Percentiles rank a stretch among this genome's conserved stretches.
These are phyloP conservation scores for Drosophila borealis DNA, from an alignment of 2,888 invertebrate genomes.

Conservation along the genomic window DNA sequence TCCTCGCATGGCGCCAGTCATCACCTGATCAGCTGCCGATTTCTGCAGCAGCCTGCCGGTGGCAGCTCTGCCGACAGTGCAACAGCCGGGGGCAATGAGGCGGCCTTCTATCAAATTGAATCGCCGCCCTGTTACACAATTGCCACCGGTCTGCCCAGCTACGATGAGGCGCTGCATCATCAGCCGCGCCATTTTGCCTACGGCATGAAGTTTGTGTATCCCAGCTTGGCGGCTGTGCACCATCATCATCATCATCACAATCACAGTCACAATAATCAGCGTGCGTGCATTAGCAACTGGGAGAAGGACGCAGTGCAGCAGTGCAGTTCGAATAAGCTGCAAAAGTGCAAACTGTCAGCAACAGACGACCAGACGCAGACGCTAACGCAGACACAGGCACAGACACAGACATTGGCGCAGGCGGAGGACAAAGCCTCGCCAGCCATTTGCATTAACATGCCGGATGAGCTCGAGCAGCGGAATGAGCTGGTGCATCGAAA, in stretches of 20 bases:
- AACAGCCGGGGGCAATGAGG: slow-evolving; percentile 58
- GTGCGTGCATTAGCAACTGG: slow-evolving; percentile 71
- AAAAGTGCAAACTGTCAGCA: slow-evolving; percentile 78
- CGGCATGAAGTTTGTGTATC: slow-evolving; percentile 84
- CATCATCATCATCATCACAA: slow-evolving; percentile 70
- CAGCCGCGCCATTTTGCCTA: slow-evolving; percentile 83
- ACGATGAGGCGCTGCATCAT: slow-evolving; percentile 88
- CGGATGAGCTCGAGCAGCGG: slow-evolving; percentile 52
- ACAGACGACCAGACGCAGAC: slow-evolving; percentile 48
- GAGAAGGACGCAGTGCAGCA: slow-evolving; percentile 74
- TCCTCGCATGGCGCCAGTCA: slow-evolving; percentile 67
- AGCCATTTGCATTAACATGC: slow-evolving; percentile 78
- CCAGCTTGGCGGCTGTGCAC: slow-evolving; percentile 82
- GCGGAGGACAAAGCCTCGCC: slow-evolving; percentile 52
- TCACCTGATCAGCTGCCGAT: slow-evolving; percentile 68
- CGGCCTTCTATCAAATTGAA: slow-evolving; percentile 85
- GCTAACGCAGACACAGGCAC: slow-evolving; percentile 6
- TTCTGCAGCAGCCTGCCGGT: slow-evolving; percentile 54
- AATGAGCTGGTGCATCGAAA: slow-evolving; percentile 38
- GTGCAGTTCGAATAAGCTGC: slow-evolving; percentile 56
- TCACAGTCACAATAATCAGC: slow-evolving; percentile 46
- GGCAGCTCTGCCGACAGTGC: background rate
- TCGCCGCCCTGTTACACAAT: slow-evolving; percentile 88
- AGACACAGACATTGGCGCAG: slow-evolving; percentile 31
- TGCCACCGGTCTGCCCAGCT: slow-evolving; percentile 88